Base-by-base conservation (phyloP, 2,888 invertebrate species). In the Eupithecia pulchellata region DNA sequence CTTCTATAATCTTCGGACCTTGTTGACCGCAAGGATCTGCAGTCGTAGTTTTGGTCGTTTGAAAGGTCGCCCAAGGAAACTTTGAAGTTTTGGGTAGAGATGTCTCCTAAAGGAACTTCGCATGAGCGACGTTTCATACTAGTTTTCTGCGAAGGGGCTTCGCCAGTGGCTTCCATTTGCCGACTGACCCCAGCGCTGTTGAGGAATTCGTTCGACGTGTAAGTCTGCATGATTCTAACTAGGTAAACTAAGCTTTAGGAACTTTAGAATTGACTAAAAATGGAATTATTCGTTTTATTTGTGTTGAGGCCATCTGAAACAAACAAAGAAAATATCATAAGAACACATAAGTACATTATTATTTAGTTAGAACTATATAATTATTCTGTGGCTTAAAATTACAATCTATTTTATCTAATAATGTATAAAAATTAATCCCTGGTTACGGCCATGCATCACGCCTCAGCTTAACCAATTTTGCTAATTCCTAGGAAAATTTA, bases 151-250 rank as follows among this genome's bases (percentile, higher is more conserved):
- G 92, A 90, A 0, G 94, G 94, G 0, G 94, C 82, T 73, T 94
- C 94, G 4, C 93, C 94, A 2, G 94, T 93, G 1, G 94, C 94
- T 72, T 93, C 91, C 93, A 93, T 93, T 74, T 93, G 92, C 11
- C 93, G 90, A 77, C 93, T 93, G 0, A 94, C 93, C 73, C 93
- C 93, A 8, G 93, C 92, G 75, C 93, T 93, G 20, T 92, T 93
- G 73, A 93, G 77, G 75, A 93, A 94, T 81, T 94, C 94, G 77
- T 88, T 94, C 6, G 94, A 94, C 82, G 87, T 92, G 77, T 93
- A 94, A 87, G 94, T 93, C 88, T 82, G 89, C 83, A 81, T 61
- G 61, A 61, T 74, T 70, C 84, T 87, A 85, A 75, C 89, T 87
- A 80, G 77, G 77, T 85, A 87, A 52, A 71, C 68, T 74, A 74